Base-by-base conservation (phyloP, 2,797 vertebrate species). In the Propithecus deckenii region DNA sequence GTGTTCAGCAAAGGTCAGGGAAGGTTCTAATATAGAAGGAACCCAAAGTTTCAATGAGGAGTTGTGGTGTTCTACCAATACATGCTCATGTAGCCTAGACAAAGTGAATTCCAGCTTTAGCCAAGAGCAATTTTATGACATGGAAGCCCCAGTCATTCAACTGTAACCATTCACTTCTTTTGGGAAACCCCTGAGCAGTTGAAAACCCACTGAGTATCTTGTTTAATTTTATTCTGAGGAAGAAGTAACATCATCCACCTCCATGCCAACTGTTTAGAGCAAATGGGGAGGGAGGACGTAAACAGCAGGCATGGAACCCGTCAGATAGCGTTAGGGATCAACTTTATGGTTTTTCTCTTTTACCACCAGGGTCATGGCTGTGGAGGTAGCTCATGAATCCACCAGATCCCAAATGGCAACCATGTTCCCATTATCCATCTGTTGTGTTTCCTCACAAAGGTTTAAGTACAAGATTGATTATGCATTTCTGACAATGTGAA, bases 381-480 rank as follows among this genome's bases (percentile, higher is more conserved):
- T 86, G 79, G 96, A 94, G 96, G 96, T 96, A 97, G 98, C 96
- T 85, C 96, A 72, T 96, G 97, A 98, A 98, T 97, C 89, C 85
- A 97, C 97, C 92, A 97, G 92, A 76, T 93, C 76, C 95, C 92
- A 86, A 98, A 98, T 98, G 98, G 61, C 96, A 98, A 96, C 97
- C 97, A 92, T 48, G 96, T 89, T 90, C 97, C 96, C 96, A 96
- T 98, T 98, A 98, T 98, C 98, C 98, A 98, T 98, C 98, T 98
- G 96, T 17, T 96, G 95, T 67, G 93, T 61, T 95, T 96, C 93
- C 78, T 96, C 86, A 94, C 93, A 97, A 98, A 98, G 96, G 93
- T 97, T 87, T 88, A 97, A 95, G 91, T 69, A 83, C 89, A 96
- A 97, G 97, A 97, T 97, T 97, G 98, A 98, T 97, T 93, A 89